Conservation (phyloP, 2,888 invertebrate species). For the Hypercompe scribonia region DNA sequence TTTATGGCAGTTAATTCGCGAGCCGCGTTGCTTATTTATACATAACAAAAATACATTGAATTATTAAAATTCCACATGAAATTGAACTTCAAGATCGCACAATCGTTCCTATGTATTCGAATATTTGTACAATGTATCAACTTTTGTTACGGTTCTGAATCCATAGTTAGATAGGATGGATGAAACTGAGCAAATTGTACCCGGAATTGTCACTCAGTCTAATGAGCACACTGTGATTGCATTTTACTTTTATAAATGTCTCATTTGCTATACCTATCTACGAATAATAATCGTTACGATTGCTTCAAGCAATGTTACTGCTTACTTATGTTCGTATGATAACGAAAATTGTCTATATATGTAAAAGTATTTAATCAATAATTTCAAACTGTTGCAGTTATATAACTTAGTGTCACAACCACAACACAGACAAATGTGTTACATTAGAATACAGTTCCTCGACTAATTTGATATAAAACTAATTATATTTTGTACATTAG, state of each 20-base stretch:
- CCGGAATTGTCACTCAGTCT: conserved; percentile 49
- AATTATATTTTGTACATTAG: no score
- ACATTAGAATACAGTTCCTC: not conserved
- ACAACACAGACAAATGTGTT: not conserved
- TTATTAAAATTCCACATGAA: conserved; percentile 10
- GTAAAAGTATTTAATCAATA: not conserved
- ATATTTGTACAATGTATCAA: conserved; percentile 1
- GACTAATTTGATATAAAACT: not conserved
- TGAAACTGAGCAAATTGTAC: conserved; percentile 49
- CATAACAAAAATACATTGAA: conserved; percentile 11
- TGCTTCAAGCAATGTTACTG: not conserved
- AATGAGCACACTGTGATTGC: conserved; percentile 18
- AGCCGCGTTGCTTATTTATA: conserved; percentile 24
- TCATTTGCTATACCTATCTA: not conserved
- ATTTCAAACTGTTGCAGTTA: not conserved
- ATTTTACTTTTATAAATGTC: conserved; percentile 1
- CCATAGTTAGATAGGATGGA: conserved; percentile 32
- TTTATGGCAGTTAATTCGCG: conserved; percentile 45
- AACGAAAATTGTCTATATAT: not conserved
- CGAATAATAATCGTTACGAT: not conserved
- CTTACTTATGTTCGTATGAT: not conserved
- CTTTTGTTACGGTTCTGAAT: conserved; percentile 42
- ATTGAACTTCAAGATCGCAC: conserved; percentile 23
- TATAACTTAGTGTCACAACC: no score
- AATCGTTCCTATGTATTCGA: conserved; percentile 6